Conservation (phyloP, 2,888 invertebrate genomes). For the Agriotes lineatus region DNA sequence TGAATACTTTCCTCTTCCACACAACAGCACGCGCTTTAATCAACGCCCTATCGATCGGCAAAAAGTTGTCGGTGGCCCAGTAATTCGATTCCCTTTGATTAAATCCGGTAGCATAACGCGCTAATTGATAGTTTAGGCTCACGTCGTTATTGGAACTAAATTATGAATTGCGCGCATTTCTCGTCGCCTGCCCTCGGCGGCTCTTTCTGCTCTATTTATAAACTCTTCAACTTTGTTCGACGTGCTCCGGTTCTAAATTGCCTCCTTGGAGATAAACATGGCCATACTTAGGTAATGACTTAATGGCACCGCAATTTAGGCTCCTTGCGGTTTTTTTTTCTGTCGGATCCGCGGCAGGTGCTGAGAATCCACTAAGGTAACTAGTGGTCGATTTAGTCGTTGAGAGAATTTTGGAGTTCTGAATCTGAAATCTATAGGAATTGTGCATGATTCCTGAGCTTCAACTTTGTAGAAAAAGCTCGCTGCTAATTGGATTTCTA, state of each 20-base stretch:
- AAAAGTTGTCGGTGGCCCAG: background rate
- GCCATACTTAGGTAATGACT: conserved; percentile 21
- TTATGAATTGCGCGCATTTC: background rate
- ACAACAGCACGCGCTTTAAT: conserved; percentile 9
- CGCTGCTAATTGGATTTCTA: too few species aligned
- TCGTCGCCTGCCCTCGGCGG: background rate
- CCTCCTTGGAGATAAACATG: conserved; percentile 23
- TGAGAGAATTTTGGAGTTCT: too few species aligned
- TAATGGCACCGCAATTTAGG: conserved; percentile 26
- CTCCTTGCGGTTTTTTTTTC: conserved; percentile 6
- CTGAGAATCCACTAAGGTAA: too few species aligned
- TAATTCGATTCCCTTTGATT: conserved; percentile 1
- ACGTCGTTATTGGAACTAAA: background rate
- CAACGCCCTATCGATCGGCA: background rate
- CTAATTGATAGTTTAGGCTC: background rate
- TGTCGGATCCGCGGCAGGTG: too few species aligned
- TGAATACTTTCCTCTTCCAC: conserved; percentile 1
- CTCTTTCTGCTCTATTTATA: conserved; percentile 26
- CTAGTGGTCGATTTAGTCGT: too few species aligned
- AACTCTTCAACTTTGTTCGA: conserved; percentile 26
- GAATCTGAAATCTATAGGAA: too few species aligned
- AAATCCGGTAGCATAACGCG: background rate
- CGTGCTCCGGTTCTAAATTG: conserved; percentile 32
- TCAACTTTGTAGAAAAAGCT: too few species aligned
- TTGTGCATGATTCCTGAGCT: too few species aligned